Evolutionary conservation across 2,113 vertebrate species (phyloP).

Genomic region (Lethenteron camtschaticum): DNA sequence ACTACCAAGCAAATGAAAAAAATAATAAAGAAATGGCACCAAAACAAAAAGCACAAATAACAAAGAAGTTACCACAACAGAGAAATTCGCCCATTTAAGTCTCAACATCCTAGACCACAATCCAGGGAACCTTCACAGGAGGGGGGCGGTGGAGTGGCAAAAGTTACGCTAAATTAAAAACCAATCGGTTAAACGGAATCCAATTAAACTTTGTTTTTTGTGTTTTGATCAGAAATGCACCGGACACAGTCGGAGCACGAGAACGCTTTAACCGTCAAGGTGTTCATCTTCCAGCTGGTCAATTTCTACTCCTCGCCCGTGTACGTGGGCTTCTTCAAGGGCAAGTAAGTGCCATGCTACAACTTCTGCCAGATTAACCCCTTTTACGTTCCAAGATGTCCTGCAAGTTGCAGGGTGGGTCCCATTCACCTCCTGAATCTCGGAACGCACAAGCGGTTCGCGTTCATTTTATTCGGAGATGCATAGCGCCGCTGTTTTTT

Average conservation of each 20-base stretch:
- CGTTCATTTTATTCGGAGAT: background rate
- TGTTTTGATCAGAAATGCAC: conserved; percentile 31
- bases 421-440: background rate
- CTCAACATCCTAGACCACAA: no score
- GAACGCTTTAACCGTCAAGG: conserved; percentile 42
- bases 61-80: no score
- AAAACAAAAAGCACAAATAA: no score
- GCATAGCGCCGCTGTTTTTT: background rate
- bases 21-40: no score
- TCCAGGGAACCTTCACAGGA: background rate
- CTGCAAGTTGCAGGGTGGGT: background rate
- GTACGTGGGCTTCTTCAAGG: conserved; percentile 48
- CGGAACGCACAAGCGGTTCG: no score
- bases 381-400: background rate
- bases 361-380: background rate
- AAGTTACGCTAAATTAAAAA: background rate
- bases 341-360: conserved; percentile 20
- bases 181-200: no score
- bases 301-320: conserved; percentile 45
- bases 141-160: background rate
- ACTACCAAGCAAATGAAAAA: no score
- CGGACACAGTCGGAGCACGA: conserved; percentile 40
- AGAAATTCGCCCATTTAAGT: no score
- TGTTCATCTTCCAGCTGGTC: conserved; percentile 50
- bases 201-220: background rate